Base-by-base conservation (phyloP, 2,888 invertebrate species). In the Pandemis cinnamomeana region DNA sequence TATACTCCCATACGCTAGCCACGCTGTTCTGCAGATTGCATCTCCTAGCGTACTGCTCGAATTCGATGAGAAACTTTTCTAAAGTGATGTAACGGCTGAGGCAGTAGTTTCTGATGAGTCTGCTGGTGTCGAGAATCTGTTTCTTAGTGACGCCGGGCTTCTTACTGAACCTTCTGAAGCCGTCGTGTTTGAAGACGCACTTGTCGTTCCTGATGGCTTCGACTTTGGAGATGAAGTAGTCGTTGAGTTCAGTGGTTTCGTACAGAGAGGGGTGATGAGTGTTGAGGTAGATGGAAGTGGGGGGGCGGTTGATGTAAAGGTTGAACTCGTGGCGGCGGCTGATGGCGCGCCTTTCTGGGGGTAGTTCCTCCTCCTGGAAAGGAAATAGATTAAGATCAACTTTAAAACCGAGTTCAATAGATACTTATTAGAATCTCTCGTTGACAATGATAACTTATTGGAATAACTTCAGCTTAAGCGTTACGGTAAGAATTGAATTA, bases 321-420 rank as follows among this genome's bases (percentile, higher is more conserved):
- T 84, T 79, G 78, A 87, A 85, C 71, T 91, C 91, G 72, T 81
- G 82, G 42, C 83, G 81, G 5, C 89, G 87, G 78, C 91, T 91
- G 20, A 78, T 44, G 0, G 85, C 82, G 4, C 89, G 82, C 3
- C 77, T 77, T 44, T 85, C 84, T 0, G 80, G 79, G 20, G 89
- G 70, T 0, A 89, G 72, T 6, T 79, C 81, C 5, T 86, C 83
- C 62, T 91, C 91, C 91, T 91, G 80, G 4, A 85, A 71, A 10
- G 27, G 64, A 15, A 60, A 15, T 46, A 15, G 1, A 20, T 20
- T 0, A 36, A 41, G n/a, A 7, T 67, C 7, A 36, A 41, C 6
- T 0, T 10, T 6, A 48, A 27, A 27, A 41, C 4, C 5, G 41
- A 8, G 15, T 15, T 15, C 3, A 15, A 6, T 15, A 11, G 13